Evolutionary conservation across 2,113 vertebrate genomes (phyloP), one percentile per base, ranked within the genome.

Genomic region (Pagrus major): DNA sequence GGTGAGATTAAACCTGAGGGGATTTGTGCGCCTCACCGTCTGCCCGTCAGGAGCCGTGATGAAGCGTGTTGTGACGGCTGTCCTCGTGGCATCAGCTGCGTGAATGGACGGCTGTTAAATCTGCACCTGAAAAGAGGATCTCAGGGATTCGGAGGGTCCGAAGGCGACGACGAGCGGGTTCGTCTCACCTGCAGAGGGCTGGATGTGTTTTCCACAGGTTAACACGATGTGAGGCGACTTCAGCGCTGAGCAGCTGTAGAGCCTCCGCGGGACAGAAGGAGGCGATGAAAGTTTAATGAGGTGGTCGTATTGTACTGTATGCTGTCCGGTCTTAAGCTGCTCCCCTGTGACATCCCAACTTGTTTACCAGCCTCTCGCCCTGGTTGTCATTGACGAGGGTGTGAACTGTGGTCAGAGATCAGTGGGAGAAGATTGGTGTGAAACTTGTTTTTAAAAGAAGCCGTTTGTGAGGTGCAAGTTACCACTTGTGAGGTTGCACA

Each of bases 201-300:
- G 65, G 67, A 33, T 37, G 63, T 44, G 65, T 56, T 72, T 73
- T 29, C 31, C 6, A 44, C 70, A 33, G 52, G 55, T 15, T 37
- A 27, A 54, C 64, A 58, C 21, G 12, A 35, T 21, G 51, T 65
- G 60, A 49, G 67, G 73, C 75, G 54, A 56, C 83, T 78, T 83
- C 61, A 71, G 64, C 64, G 44, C 55, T 7, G 81, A 91, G 81
- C 91, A 88, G 88, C 91, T 90, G 87, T 56, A 60, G 77, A 70
- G 82, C 60, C 54, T 47, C 42, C 31, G n/a, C 68, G 39, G 6
- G 82, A 80, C 71, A 68, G 81, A 77, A 77, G 78, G 67, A 82
- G 82, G 79, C 39, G 31, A 85, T 93, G 73, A 91, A 91, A 88
- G 65, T 81, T 93, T 92, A 89, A 92, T 90, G 83, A 87, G 68